Base-by-base conservation (phyloP, 2,113 vertebrate genomes). In the Marcusenius ussheri region DNA sequence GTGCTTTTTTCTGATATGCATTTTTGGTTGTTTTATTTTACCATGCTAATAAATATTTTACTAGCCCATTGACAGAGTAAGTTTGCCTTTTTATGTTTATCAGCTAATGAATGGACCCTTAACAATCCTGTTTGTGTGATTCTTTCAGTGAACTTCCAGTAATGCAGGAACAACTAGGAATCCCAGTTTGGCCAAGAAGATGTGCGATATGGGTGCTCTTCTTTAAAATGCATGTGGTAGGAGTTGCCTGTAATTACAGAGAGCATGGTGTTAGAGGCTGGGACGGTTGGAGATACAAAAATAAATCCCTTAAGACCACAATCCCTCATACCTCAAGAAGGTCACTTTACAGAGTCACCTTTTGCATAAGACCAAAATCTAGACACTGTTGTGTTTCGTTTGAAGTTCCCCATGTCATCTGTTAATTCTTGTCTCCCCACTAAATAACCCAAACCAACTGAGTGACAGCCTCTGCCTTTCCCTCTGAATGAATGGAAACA, bases 161-260 rank as follows among this genome's bases (percentile, higher is more conserved):
- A 74, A 92, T 90, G 91, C 89, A 9, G 24, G 89, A 93, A 95
- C 92, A 94, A 92, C 93, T 94, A 91, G 91, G 90, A 56, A 91
- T 70, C 45, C 17, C 80, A 90, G 91, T 93, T 89, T 74, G 11
- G 31, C 87, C 74, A 53, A 66, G 70, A 90, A 47, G 83, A 50
- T 15, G 51, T 88, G 39, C 70, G 58, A 53, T 90, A 93, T 88
- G 46, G 92, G 91, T 83, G 88, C 66, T 70, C n/a, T 87, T 87
- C 93, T 95, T 93, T 96, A 93, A 95, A 93, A 93, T 94, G 92
- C 86, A 77, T 91, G 83, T 91, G 74, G 91, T 58, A 83, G 91
- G 66, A 89, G 92, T 93, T 93, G 92, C 93, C 92, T 92, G 93
- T 95, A 95, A 96, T 95, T 94, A 96, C 93, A 95, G 93, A 93